phyloP scores from a whole-genome alignment of 2,888 invertebrate genomes.

The Eulithis testata region DNA sequence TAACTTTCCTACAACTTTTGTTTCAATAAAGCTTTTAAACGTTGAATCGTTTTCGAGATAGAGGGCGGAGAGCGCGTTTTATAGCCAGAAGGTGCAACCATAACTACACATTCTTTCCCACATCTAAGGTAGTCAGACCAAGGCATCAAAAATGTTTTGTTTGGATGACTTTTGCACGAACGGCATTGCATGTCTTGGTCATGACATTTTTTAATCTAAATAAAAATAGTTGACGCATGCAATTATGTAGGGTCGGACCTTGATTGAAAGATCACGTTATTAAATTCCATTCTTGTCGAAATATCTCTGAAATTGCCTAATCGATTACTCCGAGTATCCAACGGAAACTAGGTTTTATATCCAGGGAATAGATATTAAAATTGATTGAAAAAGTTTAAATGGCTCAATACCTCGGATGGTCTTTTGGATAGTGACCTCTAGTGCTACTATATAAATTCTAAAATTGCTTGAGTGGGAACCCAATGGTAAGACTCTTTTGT shows the following conservation, averaged over 20 bases:
- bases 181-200: no score
- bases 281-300: slow-evolving; percentile 42
- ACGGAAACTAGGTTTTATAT: slow-evolving; percentile 14
- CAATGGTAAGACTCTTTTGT: background rate
- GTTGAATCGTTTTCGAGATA: no score
- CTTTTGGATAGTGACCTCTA: background rate
- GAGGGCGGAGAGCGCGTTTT: no score
- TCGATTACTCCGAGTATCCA: slow-evolving; percentile 20
- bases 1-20: no score
- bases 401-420: background rate
- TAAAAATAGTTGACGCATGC: background rate
- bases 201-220: background rate
- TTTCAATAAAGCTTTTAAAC: no score
- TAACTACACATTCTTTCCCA: no score
- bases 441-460: background rate
- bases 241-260: slow-evolving; percentile 16
- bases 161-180: no score
- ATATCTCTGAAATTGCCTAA: slow-evolving; percentile 34
- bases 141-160: no score
- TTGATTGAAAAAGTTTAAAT: slow-evolving; percentile 1
- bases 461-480: slow-evolving; percentile 1
- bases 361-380: background rate
- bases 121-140: no score
- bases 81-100: no score
- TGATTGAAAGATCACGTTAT: slow-evolving; percentile 41